These are phyloP conservation scores for Drosophila malerkotliana DNA, from an alignment of 1,140 invertebrate species.

Conservation along the genomic window DNA sequence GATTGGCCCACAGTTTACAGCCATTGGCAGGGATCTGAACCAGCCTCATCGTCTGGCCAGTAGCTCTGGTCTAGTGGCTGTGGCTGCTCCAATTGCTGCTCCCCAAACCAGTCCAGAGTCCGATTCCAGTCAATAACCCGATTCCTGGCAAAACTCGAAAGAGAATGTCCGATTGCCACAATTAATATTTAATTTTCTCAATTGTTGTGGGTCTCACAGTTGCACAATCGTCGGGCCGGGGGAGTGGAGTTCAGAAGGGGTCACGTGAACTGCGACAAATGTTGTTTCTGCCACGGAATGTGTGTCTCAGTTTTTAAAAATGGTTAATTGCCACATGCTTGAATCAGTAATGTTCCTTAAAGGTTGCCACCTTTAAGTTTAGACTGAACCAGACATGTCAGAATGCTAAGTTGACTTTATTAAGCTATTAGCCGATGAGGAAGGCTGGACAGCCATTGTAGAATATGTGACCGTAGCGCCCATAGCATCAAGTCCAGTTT, in stretches of 20 bases:
- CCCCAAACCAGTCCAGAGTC: conserved; percentile 26
- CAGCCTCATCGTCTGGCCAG: conserved; percentile 12
- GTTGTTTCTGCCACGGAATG: conserved; percentile 34
- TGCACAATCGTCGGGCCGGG: conserved; percentile 36
- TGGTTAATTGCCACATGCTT: conserved; percentile 19
- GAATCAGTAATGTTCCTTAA: conserved; percentile 26
- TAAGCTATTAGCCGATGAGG: conserved; percentile 46
- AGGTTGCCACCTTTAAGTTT: conserved; percentile 14
- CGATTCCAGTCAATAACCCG: conserved; percentile 33
- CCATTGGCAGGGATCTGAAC: background rate
- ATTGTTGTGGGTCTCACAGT: conserved; percentile 24
- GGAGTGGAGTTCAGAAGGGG: conserved; percentile 7
- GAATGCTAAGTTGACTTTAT: conserved; percentile 35
- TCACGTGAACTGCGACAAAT: conserved; percentile 56
- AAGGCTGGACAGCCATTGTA: conserved; percentile 3
- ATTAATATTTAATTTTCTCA: conserved; percentile 62
- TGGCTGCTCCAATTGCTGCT: background rate
- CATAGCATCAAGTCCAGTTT: conserved; percentile 22
- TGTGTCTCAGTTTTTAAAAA: background rate
- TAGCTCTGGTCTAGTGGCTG: background rate
- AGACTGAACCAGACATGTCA: background rate
- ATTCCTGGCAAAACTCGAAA: conserved; percentile 35
- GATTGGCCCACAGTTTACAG: conserved; percentile 1
- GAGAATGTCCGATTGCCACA: conserved; percentile 63
- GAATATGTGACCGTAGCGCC: conserved; percentile 2